Conservation (phyloP, 2,797 vertebrate species). For the Sebastes glaucus region DNA sequence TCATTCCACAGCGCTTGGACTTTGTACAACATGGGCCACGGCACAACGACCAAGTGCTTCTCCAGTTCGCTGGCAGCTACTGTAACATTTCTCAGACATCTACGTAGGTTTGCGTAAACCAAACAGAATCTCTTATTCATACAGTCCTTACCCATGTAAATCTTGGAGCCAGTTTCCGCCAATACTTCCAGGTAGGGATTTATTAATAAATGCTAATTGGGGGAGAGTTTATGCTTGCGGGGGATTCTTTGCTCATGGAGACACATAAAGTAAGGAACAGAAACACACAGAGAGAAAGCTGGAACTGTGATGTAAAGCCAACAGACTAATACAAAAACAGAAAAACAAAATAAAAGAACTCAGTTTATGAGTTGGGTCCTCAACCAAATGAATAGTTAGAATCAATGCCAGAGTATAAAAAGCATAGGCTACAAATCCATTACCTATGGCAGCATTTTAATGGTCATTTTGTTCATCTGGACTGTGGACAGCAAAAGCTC, state of each 20-base stretch:
- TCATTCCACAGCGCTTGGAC: constrained; percentile 63
- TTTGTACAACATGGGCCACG: constrained; percentile 45
- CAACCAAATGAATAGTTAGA: constrained; percentile 61
- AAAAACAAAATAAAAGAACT: constrained; percentile 65
- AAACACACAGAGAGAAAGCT: constrained; percentile 27
- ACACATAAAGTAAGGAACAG: constrained; percentile 35
- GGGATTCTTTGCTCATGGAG: constrained; percentile 46
- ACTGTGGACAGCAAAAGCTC: constrained; percentile 35
- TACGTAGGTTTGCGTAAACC: constrained; percentile 57
- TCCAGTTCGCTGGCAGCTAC: constrained; percentile 64
- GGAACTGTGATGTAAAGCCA: constrained; percentile 36
- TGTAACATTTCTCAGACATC: constrained; percentile 56
- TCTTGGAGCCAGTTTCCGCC: constrained; percentile 31
- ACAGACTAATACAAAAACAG: constrained; percentile 48
- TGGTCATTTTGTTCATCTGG: constrained; percentile 57
- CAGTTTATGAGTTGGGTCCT: constrained; percentile 67
- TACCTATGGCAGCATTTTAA: constrained; percentile 65
- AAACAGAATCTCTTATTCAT: constrained; percentile 65
- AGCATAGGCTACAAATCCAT: constrained; percentile 48
- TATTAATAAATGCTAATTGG: constrained; percentile 59
- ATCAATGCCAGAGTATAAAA: constrained; percentile 59
- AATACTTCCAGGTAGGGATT: constrained; percentile 61
- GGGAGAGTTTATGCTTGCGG: constrained; percentile 30
- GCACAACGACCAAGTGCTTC: constrained; percentile 66
- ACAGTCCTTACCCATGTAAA: constrained; percentile 48